Evolutionary conservation across 2,888 invertebrate genomes (phyloP).

Genomic region (Hesperia comma): DNA sequence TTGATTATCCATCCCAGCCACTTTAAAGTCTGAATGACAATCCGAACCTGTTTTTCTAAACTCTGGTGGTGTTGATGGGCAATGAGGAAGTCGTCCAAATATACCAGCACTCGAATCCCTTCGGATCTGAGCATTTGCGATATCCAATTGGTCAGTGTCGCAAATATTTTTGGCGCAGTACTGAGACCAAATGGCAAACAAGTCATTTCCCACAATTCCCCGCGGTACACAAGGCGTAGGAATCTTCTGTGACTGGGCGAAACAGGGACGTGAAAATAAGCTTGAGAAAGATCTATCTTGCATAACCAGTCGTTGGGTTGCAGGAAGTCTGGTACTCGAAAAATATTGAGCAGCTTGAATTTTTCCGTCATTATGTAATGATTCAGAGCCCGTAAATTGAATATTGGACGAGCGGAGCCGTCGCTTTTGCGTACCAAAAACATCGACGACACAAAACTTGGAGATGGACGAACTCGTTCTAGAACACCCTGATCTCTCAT

Average conservation of each 20-base stretch:
- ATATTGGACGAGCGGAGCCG: slow-evolving; percentile 13
- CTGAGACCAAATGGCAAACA: neutral
- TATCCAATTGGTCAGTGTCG: slow-evolving; percentile 13
- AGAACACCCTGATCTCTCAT: too few relatives aligned
- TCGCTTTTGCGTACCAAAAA: slow-evolving; percentile 18
- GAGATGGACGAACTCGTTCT: neutral
- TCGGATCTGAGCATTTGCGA: neutral
- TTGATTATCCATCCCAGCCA: neutral
- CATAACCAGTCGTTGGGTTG: slow-evolving; percentile 21
- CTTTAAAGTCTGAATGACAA: too few relatives aligned
- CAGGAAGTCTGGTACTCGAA: slow-evolving; percentile 14
- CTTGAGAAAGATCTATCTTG: too few relatives aligned
- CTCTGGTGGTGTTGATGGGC: neutral
- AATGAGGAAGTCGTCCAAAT: too few relatives aligned
- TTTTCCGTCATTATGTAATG: slow-evolving; percentile 11
- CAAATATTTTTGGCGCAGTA: too few relatives aligned
- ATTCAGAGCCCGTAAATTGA: slow-evolving; percentile 8
- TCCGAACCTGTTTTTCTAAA: too few relatives aligned
- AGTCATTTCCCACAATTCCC: slow-evolving; percentile 13
- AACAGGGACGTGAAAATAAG: neutral
- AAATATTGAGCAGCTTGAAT: slow-evolving; percentile 11
- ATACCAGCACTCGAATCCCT: neutral
- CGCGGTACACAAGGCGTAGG: neutral
- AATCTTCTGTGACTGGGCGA: slow-evolving; percentile 15
- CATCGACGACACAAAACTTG: slow-evolving; percentile 20